Base-by-base conservation (phyloP, 2,113 vertebrate genomes). In the Planiliza haematocheilus region DNA sequence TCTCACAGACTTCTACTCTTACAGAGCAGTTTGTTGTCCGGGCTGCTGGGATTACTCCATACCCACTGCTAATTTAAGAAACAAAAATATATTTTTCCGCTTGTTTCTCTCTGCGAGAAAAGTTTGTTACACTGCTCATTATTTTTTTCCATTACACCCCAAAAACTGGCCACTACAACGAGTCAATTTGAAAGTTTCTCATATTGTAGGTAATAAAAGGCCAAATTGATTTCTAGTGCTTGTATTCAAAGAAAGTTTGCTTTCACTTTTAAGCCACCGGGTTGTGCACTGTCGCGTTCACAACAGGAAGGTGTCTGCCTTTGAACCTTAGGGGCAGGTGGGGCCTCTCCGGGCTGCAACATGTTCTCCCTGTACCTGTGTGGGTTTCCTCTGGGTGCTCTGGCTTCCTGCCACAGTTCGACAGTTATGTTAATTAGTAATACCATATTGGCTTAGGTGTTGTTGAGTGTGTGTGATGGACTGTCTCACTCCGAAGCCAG, bases 91-190 rank as follows among this genome's bases (percentile, higher is more conserved):
- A 10, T 30, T 34, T 14, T 24, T 61, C 39, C 34, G 16, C 34
- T 61, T 0, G 30, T 66, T 70, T 69, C 34, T 30, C 60, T 56
- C 10, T 4, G 30, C 9, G 48, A 46, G 42, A 0, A 30, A 14
- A 57, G 61, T 62, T n/a, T n/a, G n/a, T n/a, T 46, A 37, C 50
- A 55, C 10, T 38, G 24, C 66, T 65, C 43, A 51, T 79, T 79
- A 57, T 64, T 50, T 71, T 65, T 53, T 68, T 63, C 42, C 52
- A 64, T 64, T 82, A 75, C 43, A 39, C 7, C 46, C 37, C 0
- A 53, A 61, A 74, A 30, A 64, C 20, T 10, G 11, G 48, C 39
- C 43, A 67, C 65, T 65, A 61, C 42, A 64, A 10, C n/a, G 14
- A 39, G 69, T 62, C 51, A 7, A 30, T 36, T 68, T 55, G 18